Conservation (phyloP, 2,888 invertebrate species). For the Troglohyphantes excavatus region DNA sequence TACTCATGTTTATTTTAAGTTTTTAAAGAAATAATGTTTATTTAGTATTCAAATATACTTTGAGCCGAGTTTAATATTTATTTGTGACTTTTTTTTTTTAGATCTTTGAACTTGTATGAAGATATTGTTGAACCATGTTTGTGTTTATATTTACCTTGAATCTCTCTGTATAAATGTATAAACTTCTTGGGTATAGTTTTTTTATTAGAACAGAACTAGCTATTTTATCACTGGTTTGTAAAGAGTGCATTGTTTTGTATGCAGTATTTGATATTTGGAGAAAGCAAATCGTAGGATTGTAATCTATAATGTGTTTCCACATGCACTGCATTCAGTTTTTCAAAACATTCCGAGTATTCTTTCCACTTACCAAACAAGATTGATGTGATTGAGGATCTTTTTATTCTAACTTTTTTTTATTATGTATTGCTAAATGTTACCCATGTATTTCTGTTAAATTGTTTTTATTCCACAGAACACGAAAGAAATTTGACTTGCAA, state of each 20-base stretch:
- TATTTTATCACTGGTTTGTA: slow-evolving; percentile 66
- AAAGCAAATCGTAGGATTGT: slow-evolving; percentile 11
- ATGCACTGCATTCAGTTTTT: slow-evolving; percentile 4
- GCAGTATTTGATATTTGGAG: slow-evolving; percentile 55
- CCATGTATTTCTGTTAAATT: not conserved
- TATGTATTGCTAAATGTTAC: not conserved
- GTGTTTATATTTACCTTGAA: slow-evolving; percentile 32
- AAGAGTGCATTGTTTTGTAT: slow-evolving; percentile 60
- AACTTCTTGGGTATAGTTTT: slow-evolving; percentile 36
- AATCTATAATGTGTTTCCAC: slow-evolving; percentile 7
- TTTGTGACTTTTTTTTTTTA: slow-evolving; percentile 10
- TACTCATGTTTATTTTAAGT: too few relatives aligned
- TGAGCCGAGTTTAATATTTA: not conserved
- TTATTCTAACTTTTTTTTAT: not conserved
- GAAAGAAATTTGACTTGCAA: too few relatives aligned
- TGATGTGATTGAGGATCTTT: slow-evolving; percentile 28
- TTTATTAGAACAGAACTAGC: slow-evolving; percentile 39
- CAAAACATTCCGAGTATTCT: slow-evolving; percentile 16
- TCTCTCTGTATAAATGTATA: slow-evolving; percentile 64
- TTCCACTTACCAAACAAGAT: not conserved
- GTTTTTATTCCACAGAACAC: too few relatives aligned
- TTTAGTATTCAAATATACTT: too few relatives aligned
- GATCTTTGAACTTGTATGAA: slow-evolving; percentile 23
- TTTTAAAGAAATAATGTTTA: too few relatives aligned
- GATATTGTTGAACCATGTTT: slow-evolving; percentile 19